These are phyloP conservation scores for Mormoops blainvillei DNA, from an alignment of 2,113 vertebrate genomes.

Conservation along the genomic window DNA sequence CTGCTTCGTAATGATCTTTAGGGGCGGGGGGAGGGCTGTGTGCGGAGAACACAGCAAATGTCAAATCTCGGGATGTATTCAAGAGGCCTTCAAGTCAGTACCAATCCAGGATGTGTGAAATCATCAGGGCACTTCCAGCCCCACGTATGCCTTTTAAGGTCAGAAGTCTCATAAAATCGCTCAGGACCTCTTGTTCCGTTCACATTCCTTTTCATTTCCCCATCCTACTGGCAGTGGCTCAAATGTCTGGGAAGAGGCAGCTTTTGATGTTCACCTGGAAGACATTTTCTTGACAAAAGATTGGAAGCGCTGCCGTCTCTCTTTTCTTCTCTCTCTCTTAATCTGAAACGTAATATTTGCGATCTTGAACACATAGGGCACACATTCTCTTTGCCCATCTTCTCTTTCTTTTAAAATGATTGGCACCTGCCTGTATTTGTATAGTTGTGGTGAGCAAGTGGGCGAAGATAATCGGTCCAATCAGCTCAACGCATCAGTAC, in stretches of 20 bases:
- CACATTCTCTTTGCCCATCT: accelerated
- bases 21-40: neutral
- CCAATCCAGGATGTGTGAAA: neutral
- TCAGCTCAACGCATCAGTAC: neutral
- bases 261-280: constrained; percentile 41
- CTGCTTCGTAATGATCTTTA: neutral
- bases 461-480: neutral
- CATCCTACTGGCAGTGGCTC: neutral
- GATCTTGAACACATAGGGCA: neutral
- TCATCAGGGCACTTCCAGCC: neutral
- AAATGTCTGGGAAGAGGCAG: neutral
- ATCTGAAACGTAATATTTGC: constrained; percentile 42
- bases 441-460: neutral
- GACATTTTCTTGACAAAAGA: constrained; percentile 50
- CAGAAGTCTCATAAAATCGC: neutral
- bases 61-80: neutral
- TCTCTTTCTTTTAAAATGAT: neutral
- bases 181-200: constrained; percentile 1
- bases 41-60: neutral
- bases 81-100: neutral
- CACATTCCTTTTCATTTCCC: neutral
- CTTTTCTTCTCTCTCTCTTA: neutral
- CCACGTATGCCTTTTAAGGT: constrained; percentile 22
- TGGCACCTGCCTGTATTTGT: neutral
- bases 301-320: neutral